Base-by-base conservation (phyloP, 2,888 invertebrate genomes). In the Liodrosophila aerea region DNA sequence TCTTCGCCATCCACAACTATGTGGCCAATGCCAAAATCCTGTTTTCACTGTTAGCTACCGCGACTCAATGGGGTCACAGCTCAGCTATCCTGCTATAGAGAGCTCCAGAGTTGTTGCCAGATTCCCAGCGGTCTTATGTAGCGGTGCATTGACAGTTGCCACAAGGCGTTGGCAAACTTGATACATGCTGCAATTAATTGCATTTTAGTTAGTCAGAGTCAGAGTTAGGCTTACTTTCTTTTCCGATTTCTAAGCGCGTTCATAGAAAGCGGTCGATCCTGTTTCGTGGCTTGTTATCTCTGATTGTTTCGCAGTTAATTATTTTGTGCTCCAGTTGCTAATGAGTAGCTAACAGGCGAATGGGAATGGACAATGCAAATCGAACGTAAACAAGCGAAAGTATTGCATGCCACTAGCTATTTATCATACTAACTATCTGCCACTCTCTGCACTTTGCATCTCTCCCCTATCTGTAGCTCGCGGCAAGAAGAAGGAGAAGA, bases 401-500 rank as follows among this genome's bases (percentile, higher is more conserved):
- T 86, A 69, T 72, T 43, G 62, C 54, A 85, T 77, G 71, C 57
- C 49, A 64, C 33, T 46, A 34, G 2, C 29, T 34, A 46, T 44
- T 50, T 45, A 61, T 73, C 40, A 52, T 41, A 11, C n/a, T 7
- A 22, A 22, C 22, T 47, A 12, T 29, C 33, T 37, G 29, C 30
- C 9, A 29, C 9, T 27, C 31, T 49, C 31, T 13, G 9, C 2
- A 7, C 7, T 2, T 31, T 13, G 37, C 22, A 9, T 29, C 29
- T 29, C 8, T 30, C 36, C 15, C 18, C 16, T 13, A 22, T 65
- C 90, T 89, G 7, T 89, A 94, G 94, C 94, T 82, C 94, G 95
- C 86, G 95, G 94, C 87, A 95, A 95, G 91, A 92, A 92, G 86
- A 95, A 95, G 92, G 95, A 92, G 93, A 94, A 92, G 92, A 91